Percentiles rank a stretch among this genome's conserved stretches.
These are phyloP conservation scores for Phrynosoma blainvillii DNA, from an alignment of 2,113 vertebrate genomes.

Conservation along the genomic window DNA sequence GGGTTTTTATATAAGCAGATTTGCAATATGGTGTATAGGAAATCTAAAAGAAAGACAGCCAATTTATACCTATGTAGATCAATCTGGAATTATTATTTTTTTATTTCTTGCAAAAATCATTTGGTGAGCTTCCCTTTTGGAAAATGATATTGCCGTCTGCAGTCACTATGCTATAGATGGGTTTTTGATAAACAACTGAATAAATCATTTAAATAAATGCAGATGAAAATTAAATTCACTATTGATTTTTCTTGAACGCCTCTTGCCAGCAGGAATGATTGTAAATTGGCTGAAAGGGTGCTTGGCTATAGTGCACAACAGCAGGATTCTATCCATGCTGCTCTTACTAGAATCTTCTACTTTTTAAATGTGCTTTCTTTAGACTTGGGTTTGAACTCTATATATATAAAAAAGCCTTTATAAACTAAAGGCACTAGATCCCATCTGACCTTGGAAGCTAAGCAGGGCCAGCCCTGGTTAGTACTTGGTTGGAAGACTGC, in stretches of 20 bases:
- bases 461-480: too few species aligned
- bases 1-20: constrained; percentile 9
- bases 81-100: constrained; percentile 1
- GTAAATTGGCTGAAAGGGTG: not conserved
- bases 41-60: not conserved
- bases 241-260: constrained; percentile 14
- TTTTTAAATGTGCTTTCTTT: not conserved
- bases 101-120: not conserved
- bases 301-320: not conserved
- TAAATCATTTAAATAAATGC: constrained; percentile 29
- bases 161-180: not conserved
- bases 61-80: constrained; percentile 8
- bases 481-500: too few species aligned
- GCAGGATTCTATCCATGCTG: not conserved
- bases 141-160: constrained; percentile 5
- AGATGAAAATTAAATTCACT: constrained; percentile 15
- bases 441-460: too few species aligned
- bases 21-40: not conserved
- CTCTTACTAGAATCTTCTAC: not conserved
- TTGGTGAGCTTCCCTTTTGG: not conserved
- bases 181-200: constrained; percentile 13
- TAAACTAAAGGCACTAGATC: too few species aligned
- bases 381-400: too few species aligned
- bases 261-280: constrained; percentile 1
- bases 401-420: too few species aligned